Conservation (phyloP, 2,113 vertebrate genomes). For the Micromys minutus region DNA sequence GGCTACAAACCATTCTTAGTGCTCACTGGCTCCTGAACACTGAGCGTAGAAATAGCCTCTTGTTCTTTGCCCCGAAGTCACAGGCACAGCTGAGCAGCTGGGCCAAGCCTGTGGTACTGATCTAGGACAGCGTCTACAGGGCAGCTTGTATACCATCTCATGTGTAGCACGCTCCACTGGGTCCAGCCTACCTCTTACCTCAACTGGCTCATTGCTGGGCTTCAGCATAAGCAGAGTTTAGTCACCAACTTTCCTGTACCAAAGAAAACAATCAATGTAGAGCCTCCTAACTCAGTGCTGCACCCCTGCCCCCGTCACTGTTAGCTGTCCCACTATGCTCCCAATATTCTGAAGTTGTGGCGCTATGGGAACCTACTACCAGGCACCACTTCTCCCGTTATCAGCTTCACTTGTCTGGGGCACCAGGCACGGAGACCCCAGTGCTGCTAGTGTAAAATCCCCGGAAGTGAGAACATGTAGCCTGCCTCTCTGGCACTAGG, state of each 20-base stretch:
- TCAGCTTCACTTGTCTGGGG: neutral
- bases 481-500: neutral
- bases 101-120: constrained; percentile 76
- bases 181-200: neutral
- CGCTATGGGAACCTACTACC: neutral
- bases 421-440: neutral
- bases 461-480: accelerated
- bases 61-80: constrained; percentile 83
- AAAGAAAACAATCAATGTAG: neutral
- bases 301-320: no score
- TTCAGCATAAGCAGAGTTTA: accelerated
- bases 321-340: neutral
- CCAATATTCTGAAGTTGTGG: neutral
- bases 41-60: constrained; percentile 85
- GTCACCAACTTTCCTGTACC: neutral
- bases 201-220: neutral
- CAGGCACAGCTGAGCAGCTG: constrained; percentile 78
- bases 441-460: no score
- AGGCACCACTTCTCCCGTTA: neutral
- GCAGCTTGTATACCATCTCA: neutral
- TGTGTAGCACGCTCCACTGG: no score
- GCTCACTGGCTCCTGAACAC: constrained; percentile 75
- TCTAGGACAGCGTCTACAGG: constrained; percentile 43
- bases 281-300: neutral
- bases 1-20: constrained; percentile 85